Base-by-base conservation (phyloP, 2,797 vertebrate species). In the Brachyrhaphis roseni region DNA sequence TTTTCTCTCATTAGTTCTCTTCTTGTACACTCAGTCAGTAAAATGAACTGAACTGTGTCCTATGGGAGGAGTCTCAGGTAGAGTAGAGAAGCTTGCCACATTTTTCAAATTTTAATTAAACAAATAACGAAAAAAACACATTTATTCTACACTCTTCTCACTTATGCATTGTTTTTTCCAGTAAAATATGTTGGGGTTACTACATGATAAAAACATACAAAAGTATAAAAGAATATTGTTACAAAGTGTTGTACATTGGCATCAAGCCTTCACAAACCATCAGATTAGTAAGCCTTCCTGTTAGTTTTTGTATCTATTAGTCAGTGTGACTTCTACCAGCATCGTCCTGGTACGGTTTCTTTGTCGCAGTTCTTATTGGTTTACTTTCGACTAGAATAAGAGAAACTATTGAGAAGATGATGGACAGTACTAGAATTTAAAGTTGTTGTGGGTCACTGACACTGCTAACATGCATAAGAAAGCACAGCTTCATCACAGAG, bases 401-500 rank as follows among this genome's bases (percentile, higher is more conserved):
- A 73, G 36, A 70, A 59, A 84, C 4, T 80, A 36, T 20, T 59
- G 23, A 59, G 66, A 77, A 76, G 72, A 75, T 59, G 11, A 82
- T 82, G 34, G 49, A 78, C 73, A 39, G 41, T 16, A 23, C 70
- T 74, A 28, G 76, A 72, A 62, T 84, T 83, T 82, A 78, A 82
- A 79, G 87, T 49, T 72, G 53, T 77, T 16, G 70, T 66, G 16
- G 84, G 75, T 84, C 55, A 86, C 81, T 78, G 82, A 77, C 3
- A 5, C 82, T 39, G 72, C 79, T 80, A 77, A 51, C 49, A 64
- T 3, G 28, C 70, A 86, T 57, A 45, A 79, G 78, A 75, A 72
- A 75, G 82, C 79, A 46, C 76, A 79, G 87, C 78, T 82, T 89
- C 80, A 84, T 91, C 84, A 83, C 74, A 82, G 70, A 81, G 77